phyloP scores from a whole-genome alignment of 2,888 invertebrate genomes.

The Macrosiphum euphorbiae region DNA sequence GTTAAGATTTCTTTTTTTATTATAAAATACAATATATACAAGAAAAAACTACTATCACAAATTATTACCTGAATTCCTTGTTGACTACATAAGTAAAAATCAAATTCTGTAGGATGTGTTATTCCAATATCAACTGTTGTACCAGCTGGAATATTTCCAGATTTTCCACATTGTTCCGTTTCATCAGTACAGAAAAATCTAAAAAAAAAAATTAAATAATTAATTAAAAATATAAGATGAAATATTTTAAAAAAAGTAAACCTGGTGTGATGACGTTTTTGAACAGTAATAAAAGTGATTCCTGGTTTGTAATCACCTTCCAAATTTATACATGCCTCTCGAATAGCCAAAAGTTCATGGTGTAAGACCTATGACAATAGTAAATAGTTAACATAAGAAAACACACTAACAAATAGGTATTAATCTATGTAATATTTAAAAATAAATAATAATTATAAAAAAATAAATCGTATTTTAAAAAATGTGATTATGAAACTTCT shows the following conservation, averaged over 20 bases:
- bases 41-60: too few relatives aligned
- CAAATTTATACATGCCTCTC: slow-evolving; percentile 98
- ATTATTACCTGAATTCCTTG: slow-evolving; percentile 88
- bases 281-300: slow-evolving; percentile 81
- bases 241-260: slow-evolving; percentile 61
- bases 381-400: slow-evolving; percentile 19
- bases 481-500: too few relatives aligned
- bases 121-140: slow-evolving; percentile 99
- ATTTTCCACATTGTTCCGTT: slow-evolving; percentile 98
- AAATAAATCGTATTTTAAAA: background rate
- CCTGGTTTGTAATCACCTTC: slow-evolving; percentile 99
- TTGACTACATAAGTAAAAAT: slow-evolving; percentile 99
- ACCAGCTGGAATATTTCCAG: slow-evolving; percentile 99
- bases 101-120: slow-evolving; percentile 99
- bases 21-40: background rate
- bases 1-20: slow-evolving; percentile 67
- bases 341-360: slow-evolving; percentile 96
- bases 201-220: slow-evolving; percentile 45
- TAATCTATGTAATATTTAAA: background rate
- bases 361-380: slow-evolving; percentile 80
- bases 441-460: too few relatives aligned
- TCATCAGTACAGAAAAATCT: slow-evolving; percentile 97
- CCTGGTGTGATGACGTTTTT: slow-evolving; percentile 97
- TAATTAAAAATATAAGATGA: background rate
- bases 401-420: background rate